Percentiles rank a stretch among this genome's conserved stretches.
Evolutionary conservation across 1,140 invertebrate genomes (phyloP).

Genomic region (Calephelis nemesis): DNA sequence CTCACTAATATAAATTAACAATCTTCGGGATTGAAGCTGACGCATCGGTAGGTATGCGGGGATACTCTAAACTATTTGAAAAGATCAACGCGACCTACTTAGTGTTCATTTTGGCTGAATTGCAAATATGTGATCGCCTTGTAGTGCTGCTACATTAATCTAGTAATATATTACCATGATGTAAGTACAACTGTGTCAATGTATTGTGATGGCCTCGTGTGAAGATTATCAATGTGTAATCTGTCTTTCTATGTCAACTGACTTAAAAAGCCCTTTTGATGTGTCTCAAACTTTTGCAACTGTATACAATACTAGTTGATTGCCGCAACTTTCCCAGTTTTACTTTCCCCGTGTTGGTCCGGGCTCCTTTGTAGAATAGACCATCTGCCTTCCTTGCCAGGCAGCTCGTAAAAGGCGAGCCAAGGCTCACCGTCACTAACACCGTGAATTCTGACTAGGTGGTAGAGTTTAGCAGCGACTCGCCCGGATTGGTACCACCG

Average conservation of each 20-base stretch:
- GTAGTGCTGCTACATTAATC: constrained; percentile 25
- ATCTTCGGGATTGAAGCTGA: neutral
- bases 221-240: constrained; percentile 36
- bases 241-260: constrained; percentile 34
- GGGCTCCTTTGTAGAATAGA: no score
- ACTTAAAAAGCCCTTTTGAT: constrained; percentile 27
- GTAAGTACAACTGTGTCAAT: constrained; percentile 36
- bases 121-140: constrained; percentile 38
- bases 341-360: no score
- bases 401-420: no score
- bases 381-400: no score
- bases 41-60: constrained; percentile 11
- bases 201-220: constrained; percentile 30
- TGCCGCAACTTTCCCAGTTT: no score
- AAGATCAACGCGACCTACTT: constrained; percentile 32
- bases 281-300: neutral
- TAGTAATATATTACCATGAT: constrained; percentile 33
- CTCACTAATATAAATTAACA: no score
- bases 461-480: no score
- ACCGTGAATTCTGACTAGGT: no score
- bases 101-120: constrained; percentile 36
- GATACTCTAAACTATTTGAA: constrained; percentile 19
- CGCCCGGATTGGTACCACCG: no score
- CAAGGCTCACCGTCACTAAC: no score
- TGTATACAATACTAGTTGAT: no score